phyloP scores from a whole-genome alignment of 2,113 vertebrate species.

The Melanerpes formicivorus region DNA sequence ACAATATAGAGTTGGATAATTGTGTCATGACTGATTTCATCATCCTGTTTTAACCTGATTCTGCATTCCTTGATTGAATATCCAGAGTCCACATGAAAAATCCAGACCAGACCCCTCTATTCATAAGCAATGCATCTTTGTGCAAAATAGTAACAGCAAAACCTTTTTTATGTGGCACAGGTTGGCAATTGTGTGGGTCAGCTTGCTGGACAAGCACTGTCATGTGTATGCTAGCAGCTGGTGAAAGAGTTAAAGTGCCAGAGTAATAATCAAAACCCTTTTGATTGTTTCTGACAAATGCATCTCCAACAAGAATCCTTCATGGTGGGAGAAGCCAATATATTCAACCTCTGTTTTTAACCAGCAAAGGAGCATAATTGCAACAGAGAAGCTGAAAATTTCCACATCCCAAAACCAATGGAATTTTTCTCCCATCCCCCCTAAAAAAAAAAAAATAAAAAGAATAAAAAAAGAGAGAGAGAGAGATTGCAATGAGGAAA shows the following conservation, averaged over 20 bases:
- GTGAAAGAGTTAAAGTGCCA: not conserved
- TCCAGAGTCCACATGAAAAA: conserved; percentile 11
- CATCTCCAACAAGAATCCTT: not conserved
- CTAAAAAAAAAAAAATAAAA: too few species aligned
- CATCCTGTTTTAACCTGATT: conserved; percentile 87
- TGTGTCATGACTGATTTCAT: conserved; percentile 87
- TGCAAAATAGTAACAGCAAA: not conserved
- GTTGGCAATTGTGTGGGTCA: not conserved
- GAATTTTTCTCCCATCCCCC: not conserved
- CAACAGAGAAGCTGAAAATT: not conserved
- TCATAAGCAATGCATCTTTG: not conserved
- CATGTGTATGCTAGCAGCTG: not conserved
- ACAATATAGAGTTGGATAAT: conserved; percentile 81
- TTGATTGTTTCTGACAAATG: not conserved
- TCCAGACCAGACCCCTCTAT: not conserved
- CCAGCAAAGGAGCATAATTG: not conserved
- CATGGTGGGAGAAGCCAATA: not conserved
- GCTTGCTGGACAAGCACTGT: not conserved
- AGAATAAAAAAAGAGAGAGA: not conserved
- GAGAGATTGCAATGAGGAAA: not conserved
- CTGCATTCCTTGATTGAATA: conserved; percentile 93
- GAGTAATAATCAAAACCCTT: not conserved
- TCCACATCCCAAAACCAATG: not conserved
- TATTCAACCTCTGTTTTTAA: not conserved
- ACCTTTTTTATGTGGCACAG: not conserved